Conservation (phyloP, 2,797 vertebrate genomes). For the Ptychadena robeensis region DNA sequence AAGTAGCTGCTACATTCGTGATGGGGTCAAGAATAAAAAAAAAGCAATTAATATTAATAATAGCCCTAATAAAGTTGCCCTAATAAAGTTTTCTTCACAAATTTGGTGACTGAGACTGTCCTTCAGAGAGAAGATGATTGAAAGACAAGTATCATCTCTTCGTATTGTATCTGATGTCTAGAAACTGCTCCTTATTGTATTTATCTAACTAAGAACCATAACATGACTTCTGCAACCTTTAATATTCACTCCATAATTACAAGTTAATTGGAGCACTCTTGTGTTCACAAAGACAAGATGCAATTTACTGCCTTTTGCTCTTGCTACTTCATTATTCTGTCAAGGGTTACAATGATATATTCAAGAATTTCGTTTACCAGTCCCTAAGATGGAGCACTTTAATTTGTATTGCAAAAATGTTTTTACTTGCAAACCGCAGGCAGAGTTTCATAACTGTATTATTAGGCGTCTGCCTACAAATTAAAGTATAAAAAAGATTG, state of each 20-base stretch:
- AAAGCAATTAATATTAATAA: too few relatives aligned
- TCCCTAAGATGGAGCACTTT: conserved; percentile 33
- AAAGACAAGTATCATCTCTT: neutral
- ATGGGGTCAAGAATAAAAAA: too few relatives aligned
- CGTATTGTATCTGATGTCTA: conserved; percentile 29
- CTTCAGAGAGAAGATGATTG: neutral
- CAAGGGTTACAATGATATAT: conserved; percentile 48
- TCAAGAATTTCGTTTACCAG: conserved; percentile 23
- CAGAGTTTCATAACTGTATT: neutral
- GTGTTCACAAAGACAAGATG: conserved; percentile 31
- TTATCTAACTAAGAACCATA: conserved; percentile 39
- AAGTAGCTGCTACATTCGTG: too few relatives aligned
- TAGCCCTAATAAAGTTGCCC: too few relatives aligned
- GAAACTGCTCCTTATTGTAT: conserved; percentile 18
- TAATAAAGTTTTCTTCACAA: neutral
- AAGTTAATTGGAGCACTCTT: conserved; percentile 50
- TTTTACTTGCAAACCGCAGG: conserved; percentile 29
- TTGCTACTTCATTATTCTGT: conserved; percentile 28
- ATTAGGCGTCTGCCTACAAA: conserved; percentile 8
- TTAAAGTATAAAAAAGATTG: neutral
- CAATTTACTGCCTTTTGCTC: conserved; percentile 11
- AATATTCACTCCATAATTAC: conserved; percentile 53
- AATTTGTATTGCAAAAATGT: conserved; percentile 20
- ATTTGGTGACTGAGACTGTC: neutral
- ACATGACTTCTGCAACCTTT: conserved; percentile 38